Conservation (phyloP, 2,113 vertebrate genomes). For the Ciconia boyciana region DNA sequence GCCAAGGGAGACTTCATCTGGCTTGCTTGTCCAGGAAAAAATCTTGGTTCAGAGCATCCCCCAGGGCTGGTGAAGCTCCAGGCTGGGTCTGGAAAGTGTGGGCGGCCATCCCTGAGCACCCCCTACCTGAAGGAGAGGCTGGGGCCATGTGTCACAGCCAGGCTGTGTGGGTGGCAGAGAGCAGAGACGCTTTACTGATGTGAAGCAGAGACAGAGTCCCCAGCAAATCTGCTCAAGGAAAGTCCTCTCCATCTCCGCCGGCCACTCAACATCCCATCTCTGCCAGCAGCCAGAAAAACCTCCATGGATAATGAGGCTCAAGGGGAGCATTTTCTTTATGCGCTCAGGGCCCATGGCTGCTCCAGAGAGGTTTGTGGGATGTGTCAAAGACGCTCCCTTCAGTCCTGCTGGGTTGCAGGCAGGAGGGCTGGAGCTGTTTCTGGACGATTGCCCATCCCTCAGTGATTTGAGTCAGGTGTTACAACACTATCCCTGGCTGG, state of each 20-base stretch:
- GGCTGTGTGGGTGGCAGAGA: neutral
- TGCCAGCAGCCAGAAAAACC: neutral
- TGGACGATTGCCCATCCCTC: neutral
- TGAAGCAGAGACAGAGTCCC: neutral
- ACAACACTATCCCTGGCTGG: accelerated
- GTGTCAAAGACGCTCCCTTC: neutral
- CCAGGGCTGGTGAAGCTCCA: neutral
- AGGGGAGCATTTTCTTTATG: neutral
- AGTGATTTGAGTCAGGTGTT: neutral
- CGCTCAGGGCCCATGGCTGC: neutral
- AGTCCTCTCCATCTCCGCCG: neutral
- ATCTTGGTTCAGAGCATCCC: neutral
- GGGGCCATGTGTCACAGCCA: neutral
- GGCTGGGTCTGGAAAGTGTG: neutral
- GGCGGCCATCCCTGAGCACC: neutral
- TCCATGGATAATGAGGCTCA: neutral
- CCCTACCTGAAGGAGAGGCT: neutral
- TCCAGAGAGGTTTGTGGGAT: neutral
- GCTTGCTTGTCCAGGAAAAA: neutral
- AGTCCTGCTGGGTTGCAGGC: neutral
- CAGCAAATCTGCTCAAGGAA: neutral
- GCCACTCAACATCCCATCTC: neutral
- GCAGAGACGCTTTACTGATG: neutral
- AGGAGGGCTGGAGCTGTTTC: neutral
- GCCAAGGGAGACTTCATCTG: neutral